Evolutionary conservation across 2,888 invertebrate genomes (phyloP).

Genomic region (Lasioglossum leucozonium): DNA sequence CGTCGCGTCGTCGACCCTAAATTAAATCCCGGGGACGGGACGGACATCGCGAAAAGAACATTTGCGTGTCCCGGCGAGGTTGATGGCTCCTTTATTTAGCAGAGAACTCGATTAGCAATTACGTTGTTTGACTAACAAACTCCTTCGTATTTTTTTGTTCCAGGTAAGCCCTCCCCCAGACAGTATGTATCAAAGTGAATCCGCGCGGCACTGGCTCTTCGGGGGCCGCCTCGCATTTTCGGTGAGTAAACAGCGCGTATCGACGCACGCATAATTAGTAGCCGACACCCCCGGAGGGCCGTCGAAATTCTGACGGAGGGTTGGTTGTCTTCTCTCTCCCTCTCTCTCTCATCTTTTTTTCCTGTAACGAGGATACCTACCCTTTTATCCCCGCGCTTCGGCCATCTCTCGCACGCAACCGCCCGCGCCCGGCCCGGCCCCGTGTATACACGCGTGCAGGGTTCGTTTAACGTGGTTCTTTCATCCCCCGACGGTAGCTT

Average conservation of each 20-base stretch:
- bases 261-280: conserved; percentile 80
- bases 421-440: neutral
- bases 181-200: conserved; percentile 61
- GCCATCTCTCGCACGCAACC: conserved; percentile 64
- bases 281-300: conserved; percentile 73
- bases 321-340: conserved; percentile 3
- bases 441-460: conserved; percentile 50
- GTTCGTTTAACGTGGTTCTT: conserved; percentile 60
- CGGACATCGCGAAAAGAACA: conserved; percentile 45
- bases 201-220: conserved; percentile 56
- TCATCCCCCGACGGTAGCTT: conserved; percentile 42
- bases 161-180: conserved; percentile 77
- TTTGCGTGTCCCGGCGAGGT: conserved; percentile 47
- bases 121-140: conserved; percentile 62
- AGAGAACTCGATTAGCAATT: conserved; percentile 58
- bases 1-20: conserved; percentile 11
- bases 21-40: conserved; percentile 34
- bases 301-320: conserved; percentile 65
- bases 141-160: conserved; percentile 74
- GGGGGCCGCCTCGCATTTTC: conserved; percentile 69
- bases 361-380: conserved; percentile 70
- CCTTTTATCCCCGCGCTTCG: conserved; percentile 62
- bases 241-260: conserved; percentile 81
- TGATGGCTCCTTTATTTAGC: conserved; percentile 46
- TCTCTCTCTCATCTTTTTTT: conserved; percentile 41